Percentiles rank a stretch among this genome's conserved stretches.
phyloP scores from a whole-genome alignment of 1,140 invertebrate genomes.

The Lepeophtheirus salmonis region DNA sequence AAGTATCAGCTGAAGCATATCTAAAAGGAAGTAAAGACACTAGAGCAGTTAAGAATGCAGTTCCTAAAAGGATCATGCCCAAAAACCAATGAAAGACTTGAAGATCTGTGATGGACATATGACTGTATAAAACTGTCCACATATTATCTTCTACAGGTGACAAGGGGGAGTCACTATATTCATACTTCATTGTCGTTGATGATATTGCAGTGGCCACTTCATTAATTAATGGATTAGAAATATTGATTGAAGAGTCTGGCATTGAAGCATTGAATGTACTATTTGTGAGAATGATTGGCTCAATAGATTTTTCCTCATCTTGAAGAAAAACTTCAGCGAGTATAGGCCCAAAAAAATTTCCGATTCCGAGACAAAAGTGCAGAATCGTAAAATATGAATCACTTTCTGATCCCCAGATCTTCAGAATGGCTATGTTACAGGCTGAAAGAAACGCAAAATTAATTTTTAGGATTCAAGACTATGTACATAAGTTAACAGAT shows the following conservation, averaged over 20 bases:
- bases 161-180: no score
- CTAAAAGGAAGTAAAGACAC: background rate
- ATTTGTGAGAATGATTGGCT: no score
- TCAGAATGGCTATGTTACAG: background rate
- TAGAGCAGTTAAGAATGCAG: background rate
- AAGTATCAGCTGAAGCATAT: background rate
- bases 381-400: background rate
- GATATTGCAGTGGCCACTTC: no score
- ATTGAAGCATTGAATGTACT: no score
- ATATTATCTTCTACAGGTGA: background rate
- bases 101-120: background rate
- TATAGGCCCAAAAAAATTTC: background rate
- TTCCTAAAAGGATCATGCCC: background rate
- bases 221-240: background rate
- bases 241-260: background rate
- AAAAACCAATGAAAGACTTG: background rate
- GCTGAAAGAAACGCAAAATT: background rate
- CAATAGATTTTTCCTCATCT: background rate
- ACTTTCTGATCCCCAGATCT: background rate
- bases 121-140: background rate
- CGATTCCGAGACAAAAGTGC: background rate
- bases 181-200: no score
- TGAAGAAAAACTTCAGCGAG: background rate
- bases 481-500: background rate
- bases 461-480: background rate